Conservation (phyloP, 2,888 invertebrate genomes). For the Maniola hyperantus region DNA sequence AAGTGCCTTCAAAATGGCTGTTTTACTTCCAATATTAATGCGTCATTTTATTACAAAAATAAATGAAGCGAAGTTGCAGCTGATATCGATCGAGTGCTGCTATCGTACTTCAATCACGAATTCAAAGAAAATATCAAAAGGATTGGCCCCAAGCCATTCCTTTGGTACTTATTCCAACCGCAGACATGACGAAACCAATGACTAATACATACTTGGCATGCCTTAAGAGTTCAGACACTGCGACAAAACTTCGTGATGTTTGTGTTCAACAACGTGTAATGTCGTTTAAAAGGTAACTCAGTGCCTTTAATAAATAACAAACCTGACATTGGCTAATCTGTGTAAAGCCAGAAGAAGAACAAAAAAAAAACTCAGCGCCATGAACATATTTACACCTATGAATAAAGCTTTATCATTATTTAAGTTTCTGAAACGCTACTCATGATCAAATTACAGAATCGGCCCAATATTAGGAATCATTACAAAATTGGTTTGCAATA, state of each 20-base stretch:
- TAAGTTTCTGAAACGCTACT: background rate
- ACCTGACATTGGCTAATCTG: no score
- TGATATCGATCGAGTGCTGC: conserved; percentile 10
- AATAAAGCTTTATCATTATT: background rate
- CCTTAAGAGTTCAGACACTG: conserved; percentile 29
- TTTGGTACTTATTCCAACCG: conserved; percentile 29
- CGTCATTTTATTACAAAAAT: conserved; percentile 6
- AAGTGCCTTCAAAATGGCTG: background rate
- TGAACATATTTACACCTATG: no score
- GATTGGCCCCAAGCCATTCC: conserved; percentile 29
- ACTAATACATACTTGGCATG: conserved; percentile 59
- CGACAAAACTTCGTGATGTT: background rate
- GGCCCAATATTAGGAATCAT: background rate
- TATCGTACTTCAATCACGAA: conserved; percentile 18
- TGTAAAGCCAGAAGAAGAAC: no score
- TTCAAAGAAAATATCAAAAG: conserved; percentile 21
- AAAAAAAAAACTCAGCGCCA: no score
- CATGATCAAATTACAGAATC: background rate
- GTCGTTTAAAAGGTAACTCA: background rate
- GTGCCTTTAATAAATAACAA: no score
- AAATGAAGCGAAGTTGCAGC: conserved; percentile 10
- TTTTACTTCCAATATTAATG: background rate
- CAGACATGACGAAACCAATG: conserved; percentile 44
- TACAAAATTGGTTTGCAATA: background rate
- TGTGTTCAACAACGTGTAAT: background rate